phyloP scores from a whole-genome alignment of 1,140 invertebrate species.

The Drosophila willistoni region DNA sequence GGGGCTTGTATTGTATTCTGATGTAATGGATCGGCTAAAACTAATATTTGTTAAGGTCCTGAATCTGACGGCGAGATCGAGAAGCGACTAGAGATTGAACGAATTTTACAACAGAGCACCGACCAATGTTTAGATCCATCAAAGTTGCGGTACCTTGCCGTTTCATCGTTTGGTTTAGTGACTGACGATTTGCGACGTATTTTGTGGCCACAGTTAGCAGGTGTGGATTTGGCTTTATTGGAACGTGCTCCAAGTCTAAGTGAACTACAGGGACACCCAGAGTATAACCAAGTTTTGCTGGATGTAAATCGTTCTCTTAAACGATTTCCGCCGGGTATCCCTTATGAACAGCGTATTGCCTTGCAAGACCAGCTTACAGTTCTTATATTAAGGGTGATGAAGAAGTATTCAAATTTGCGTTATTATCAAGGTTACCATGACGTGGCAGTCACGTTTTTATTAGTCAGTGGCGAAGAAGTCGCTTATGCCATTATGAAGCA shows the following conservation, averaged over 20 bases:
- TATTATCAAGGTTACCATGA: conserved; percentile 99
- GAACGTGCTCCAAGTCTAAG: conserved; percentile 86
- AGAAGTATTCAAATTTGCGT: conserved; percentile 92
- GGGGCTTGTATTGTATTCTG: not conserved
- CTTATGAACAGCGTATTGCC: conserved; percentile 90
- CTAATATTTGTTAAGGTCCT: conserved; percentile 66
- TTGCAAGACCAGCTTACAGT: conserved; percentile 94
- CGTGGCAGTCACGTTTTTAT: conserved; percentile 96
- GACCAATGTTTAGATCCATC: conserved; percentile 83
- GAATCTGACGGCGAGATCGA: conserved; percentile 83
- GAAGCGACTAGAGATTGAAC: conserved; percentile 83
- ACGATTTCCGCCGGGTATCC: conserved; percentile 95
- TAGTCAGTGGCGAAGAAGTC: conserved; percentile 93
- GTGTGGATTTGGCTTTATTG: conserved; percentile 86
- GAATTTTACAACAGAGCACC: conserved; percentile 60
- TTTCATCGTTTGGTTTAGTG: conserved; percentile 85
- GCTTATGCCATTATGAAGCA: conserved; percentile 94
- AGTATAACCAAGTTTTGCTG: conserved; percentile 96
- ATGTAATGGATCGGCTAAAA: conserved; percentile 12
- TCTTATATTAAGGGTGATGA: conserved; percentile 94
- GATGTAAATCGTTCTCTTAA: conserved; percentile 96
- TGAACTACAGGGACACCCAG: conserved; percentile 90
- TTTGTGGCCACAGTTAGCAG: conserved; percentile 93
- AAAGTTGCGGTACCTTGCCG: conserved; percentile 85
- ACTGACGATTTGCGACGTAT: conserved; percentile 90